Base-by-base conservation (phyloP, 2,888 invertebrate genomes). In the Cepaea hortensis region DNA sequence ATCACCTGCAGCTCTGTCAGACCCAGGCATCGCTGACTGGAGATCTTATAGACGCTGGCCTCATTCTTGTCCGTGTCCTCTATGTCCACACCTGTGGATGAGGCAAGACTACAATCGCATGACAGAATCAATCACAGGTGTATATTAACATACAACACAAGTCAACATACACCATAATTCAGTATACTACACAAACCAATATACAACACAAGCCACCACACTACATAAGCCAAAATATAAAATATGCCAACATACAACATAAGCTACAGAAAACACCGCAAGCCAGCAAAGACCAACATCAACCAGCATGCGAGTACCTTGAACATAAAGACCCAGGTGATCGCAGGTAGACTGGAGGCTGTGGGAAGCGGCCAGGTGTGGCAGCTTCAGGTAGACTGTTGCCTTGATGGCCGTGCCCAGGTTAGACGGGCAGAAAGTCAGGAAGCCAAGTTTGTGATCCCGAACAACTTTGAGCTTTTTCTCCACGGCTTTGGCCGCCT, bases 391-490 rank as follows among this genome's bases (percentile, higher is more conserved):
- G 96, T 99, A 99, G 94, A 99, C 99, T 85, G 98, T 98, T 86
- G 98, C 99, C 92, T 99, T 97, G 92, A 99, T 97, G 88, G 97
- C 97, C 82, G 97, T 97, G 46, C 98, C 98, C 84, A 98, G 95
- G 89, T 96, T 96, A n/a, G 97, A 96, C 0, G 98, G 98, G 90
- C 98, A 96, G 20, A 97, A 96, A 3, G 97, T 96, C 70, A 98
- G 95, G 94, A 96, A 97, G 0, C 98, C 98, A 7, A 98, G 95
- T 85, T 96, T 96, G 9, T 96, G 95, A 93, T 97, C 96, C 93
- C 96, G 96, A 87, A 96, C 96, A 94, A 97, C 98, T 62, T 88
- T 89, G 88, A 92, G 88, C 86, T 90, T 91, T 76, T 91, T 91
- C 80, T 92, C 92, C 81, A 93, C 79, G 92, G 98, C 97, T 93